Conservation (phyloP, 1,140 invertebrate genomes). For the Adoxophyes honmai region DNA sequence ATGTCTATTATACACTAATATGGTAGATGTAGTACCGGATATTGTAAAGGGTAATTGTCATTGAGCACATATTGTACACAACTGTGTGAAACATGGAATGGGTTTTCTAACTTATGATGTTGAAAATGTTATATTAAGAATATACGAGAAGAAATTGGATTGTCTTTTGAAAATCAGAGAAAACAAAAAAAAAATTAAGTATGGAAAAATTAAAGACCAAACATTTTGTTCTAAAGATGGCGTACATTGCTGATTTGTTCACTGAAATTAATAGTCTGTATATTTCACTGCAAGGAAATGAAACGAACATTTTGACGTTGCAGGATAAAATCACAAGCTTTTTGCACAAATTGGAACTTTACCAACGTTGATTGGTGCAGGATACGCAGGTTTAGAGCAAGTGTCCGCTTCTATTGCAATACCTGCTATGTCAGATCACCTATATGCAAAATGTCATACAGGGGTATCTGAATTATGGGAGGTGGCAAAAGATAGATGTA, state of each 20-base stretch:
- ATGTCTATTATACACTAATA: conserved; percentile 17
- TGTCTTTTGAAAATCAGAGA: too few species aligned
- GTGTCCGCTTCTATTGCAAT: background rate
- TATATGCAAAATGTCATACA: conserved; percentile 26
- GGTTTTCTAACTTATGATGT: conserved; percentile 28
- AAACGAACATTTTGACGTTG: too few species aligned
- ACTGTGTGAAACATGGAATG: conserved; percentile 31
- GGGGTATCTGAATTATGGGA: conserved; percentile 20
- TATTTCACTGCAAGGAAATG: too few species aligned
- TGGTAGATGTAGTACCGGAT: conserved; percentile 25
- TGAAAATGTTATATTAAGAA: conserved; percentile 37
- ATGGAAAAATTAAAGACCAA: too few species aligned
- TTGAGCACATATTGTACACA: conserved; percentile 34
- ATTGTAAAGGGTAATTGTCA: conserved; percentile 35
- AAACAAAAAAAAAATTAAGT: too few species aligned
- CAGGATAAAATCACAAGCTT: too few species aligned
- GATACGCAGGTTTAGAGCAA: background rate
- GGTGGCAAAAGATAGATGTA: conserved; percentile 28
- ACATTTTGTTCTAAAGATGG: too few species aligned
- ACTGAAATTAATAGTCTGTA: too few species aligned
- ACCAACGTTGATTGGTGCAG: too few species aligned
- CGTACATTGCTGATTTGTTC: too few species aligned
- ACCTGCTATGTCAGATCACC: background rate
- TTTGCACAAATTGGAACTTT: too few species aligned
- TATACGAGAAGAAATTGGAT: too few species aligned